A percentile compares a stretch with the other conserved stretches of the same genome.
Evolutionary conservation across 2,888 invertebrate genomes (phyloP).

Genomic region (Hedya salicella): DNA sequence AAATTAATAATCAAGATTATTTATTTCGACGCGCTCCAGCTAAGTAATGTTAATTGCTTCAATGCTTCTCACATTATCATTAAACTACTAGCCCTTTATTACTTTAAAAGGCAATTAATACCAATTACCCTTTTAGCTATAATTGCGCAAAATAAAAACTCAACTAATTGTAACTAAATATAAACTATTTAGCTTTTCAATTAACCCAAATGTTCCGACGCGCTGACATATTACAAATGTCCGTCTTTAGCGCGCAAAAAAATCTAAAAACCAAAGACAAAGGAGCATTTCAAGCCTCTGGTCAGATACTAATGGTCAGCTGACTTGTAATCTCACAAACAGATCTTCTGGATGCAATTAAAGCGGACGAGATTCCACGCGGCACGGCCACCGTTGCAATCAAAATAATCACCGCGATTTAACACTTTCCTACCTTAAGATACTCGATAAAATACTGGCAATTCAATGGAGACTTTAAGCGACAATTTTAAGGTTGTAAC

Average conservation of each 20-base stretch:
- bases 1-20: neutral
- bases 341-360: constrained; percentile 64
- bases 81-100: constrained; percentile 7
- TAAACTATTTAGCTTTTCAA: constrained; percentile 27
- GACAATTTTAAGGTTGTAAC: neutral
- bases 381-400: constrained; percentile 68
- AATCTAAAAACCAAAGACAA: constrained; percentile 62
- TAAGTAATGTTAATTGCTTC: neutral
- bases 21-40: neutral
- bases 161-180: constrained; percentile 5
- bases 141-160: constrained; percentile 12
- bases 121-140: constrained; percentile 23
- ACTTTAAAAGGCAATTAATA: constrained; percentile 21
- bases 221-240: constrained; percentile 46
- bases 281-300: constrained; percentile 60
- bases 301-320: constrained; percentile 74
- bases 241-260: constrained; percentile 56
- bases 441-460: constrained; percentile 61
- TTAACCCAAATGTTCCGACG: constrained; percentile 30
- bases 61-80: constrained; percentile 8
- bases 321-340: constrained; percentile 43
- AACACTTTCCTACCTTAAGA: constrained; percentile 74
- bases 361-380: constrained; percentile 69
- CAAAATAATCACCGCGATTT: constrained; percentile 77
- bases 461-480: neutral